Conservation (phyloP, 2,113 vertebrate species). For the Varanus salvator region DNA sequence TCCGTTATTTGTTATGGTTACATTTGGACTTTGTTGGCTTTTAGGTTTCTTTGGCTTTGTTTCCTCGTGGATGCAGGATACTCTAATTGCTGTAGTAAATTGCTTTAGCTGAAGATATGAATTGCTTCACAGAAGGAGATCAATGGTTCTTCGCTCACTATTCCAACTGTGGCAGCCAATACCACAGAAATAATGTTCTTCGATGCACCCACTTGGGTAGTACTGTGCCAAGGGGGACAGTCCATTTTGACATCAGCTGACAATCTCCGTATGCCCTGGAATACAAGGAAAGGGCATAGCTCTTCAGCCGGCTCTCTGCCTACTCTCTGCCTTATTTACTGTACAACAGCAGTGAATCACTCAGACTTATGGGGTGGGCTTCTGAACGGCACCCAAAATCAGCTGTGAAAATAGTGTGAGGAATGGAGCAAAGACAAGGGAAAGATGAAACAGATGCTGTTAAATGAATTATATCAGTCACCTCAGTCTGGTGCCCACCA, state of each 20-base stretch:
- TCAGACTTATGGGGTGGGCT: fast-evolving
- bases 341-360: neutral
- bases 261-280: neutral
- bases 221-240: neutral
- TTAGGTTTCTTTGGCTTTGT: neutral
- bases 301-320: neutral
- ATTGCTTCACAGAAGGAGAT: constrained; percentile 14
- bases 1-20: neutral
- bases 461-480: neutral
- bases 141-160: constrained; percentile 2
- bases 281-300: neutral
- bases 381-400: fast-evolving
- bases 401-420: fast-evolving
- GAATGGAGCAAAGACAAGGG: neutral
- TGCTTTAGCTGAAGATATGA: neutral
- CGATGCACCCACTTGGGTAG: neutral
- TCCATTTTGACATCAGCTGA: neutral
- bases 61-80: neutral
- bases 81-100: constrained; percentile 30
- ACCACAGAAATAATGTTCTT: neutral
- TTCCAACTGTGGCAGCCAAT: constrained; percentile 10
- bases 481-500: too few species aligned
- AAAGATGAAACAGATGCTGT: neutral
- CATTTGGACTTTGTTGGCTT: neutral
- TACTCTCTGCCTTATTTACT: neutral